Evolutionary conservation across 2,888 invertebrate genomes (phyloP), one percentile per base, ranked within the genome.

Genomic region (Cephalotes varians): DNA sequence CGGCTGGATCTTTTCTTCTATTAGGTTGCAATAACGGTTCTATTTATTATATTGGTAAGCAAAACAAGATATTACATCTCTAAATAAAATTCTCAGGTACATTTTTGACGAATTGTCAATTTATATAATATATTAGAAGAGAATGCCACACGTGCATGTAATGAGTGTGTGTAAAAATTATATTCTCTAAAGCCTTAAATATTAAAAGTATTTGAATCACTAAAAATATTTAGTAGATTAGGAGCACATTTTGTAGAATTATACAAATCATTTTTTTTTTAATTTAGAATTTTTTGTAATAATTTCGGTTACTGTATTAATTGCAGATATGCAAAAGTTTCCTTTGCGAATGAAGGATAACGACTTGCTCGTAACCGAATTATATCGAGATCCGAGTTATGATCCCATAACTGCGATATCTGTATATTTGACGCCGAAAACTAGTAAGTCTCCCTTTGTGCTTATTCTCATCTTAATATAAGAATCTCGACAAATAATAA

Each of bases 301-400:
- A 56, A 37, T 47, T 82, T 34, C 10, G 51, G 12, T 12, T 71
- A 34, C 7, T 28, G 37, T 81, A 34, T 80, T 44, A 67, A 28
- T 81, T 82, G 81, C 95, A 98, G 99, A 99, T 95, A 99, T 99
- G 99, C 99, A 99, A 95, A 99, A 99, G 95, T 99, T 99, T 95
- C 99, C 99, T 0, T 95, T 99, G 9, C 96, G 99, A 62, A 99
- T 99, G 99, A 99, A 99, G 94, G 99, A 99, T 94, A 99, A 99
- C 94, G 99, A 99, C 95, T 95, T 99, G 12, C 95, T 99, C 37
- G 99, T 99, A 15, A 99, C 99, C 2, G 99, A 99, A 95, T 95
- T 99, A 40, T 99, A 99, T 94, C 96, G 97, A 93, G 99, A 99
- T 95, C 98, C 99, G 1, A 97, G 98, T 87, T 97, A 97, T 91